Evolutionary conservation across 2,797 vertebrate species (phyloP).

Genomic region (Numenius phaeopus): DNA sequence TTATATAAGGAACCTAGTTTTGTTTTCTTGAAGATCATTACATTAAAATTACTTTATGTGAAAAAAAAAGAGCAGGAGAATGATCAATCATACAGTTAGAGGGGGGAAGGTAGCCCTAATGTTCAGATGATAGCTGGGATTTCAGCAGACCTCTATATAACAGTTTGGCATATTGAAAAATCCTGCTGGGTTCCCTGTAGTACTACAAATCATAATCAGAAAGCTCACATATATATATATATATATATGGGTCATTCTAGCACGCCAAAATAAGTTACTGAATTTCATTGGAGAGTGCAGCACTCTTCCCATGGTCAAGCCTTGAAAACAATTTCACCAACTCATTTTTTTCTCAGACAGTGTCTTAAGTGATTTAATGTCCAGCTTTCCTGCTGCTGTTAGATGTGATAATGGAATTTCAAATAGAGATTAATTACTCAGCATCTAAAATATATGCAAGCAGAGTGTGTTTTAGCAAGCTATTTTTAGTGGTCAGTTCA

Average conservation of each 20-base stretch:
- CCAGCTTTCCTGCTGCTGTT: background rate
- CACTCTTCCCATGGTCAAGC: background rate
- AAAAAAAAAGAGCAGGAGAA: background rate
- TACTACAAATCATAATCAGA: background rate
- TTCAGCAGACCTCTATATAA: background rate
- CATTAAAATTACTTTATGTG: background rate
- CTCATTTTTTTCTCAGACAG: rapidly evolving
- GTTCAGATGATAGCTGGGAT: background rate
- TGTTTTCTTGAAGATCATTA: background rate
- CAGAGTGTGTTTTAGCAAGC: background rate
- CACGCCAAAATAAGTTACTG: background rate
- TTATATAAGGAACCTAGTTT: background rate
- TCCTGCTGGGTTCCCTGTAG: background rate
- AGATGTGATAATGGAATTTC: background rate
- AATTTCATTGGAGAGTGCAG: background rate
- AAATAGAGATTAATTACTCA: background rate
- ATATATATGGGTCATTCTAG: background rate
- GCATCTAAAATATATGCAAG: background rate
- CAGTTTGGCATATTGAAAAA: background rate
- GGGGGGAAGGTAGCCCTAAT: background rate
- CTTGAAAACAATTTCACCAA: background rate
- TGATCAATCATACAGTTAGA: background rate
- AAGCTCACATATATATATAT: background rate
- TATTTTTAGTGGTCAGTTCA: background rate
- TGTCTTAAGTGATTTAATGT: background rate